These are phyloP conservation scores for Hipparchia semele DNA, from an alignment of 2,888 invertebrate species.

Conservation along the genomic window DNA sequence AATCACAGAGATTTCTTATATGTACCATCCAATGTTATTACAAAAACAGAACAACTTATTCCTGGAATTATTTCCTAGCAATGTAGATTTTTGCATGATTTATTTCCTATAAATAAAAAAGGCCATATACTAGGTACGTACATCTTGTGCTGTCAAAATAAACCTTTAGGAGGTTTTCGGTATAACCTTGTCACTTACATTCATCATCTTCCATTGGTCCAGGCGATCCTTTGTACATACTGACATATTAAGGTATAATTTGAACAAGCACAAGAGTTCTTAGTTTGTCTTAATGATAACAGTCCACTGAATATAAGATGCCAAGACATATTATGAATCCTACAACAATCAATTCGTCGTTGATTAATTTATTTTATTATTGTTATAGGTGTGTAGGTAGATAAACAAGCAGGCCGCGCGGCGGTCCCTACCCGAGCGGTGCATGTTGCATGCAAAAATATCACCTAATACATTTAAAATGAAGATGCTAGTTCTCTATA, in stretches of 20 bases:
- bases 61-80: slow-evolving; percentile 62
- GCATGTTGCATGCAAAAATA: no score
- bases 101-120: slow-evolving; percentile 67
- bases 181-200: slow-evolving; percentile 68
- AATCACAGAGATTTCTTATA: slow-evolving; percentile 76
- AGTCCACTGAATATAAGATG: slow-evolving; percentile 48
- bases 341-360: background rate
- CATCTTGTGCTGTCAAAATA: slow-evolving; percentile 71
- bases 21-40: slow-evolving; percentile 66
- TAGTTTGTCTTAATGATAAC: slow-evolving; percentile 52
- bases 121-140: slow-evolving; percentile 51
- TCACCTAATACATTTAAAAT: no score
- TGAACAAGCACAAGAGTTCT: slow-evolving; percentile 63
- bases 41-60: slow-evolving; percentile 71
- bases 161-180: slow-evolving; percentile 61
- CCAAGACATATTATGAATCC: background rate
- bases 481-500: no score
- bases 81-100: slow-evolving; percentile 74
- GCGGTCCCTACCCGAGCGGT: no score
- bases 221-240: slow-evolving; percentile 75
- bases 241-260: slow-evolving; percentile 68
- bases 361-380: no score
- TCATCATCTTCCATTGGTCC: slow-evolving; percentile 76
- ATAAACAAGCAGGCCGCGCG: no score
- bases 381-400: no score